Evolutionary conservation across 2,888 invertebrate genomes (phyloP), one percentile per base, ranked within the genome.

Genomic region (Dendrolimus houi): DNA sequence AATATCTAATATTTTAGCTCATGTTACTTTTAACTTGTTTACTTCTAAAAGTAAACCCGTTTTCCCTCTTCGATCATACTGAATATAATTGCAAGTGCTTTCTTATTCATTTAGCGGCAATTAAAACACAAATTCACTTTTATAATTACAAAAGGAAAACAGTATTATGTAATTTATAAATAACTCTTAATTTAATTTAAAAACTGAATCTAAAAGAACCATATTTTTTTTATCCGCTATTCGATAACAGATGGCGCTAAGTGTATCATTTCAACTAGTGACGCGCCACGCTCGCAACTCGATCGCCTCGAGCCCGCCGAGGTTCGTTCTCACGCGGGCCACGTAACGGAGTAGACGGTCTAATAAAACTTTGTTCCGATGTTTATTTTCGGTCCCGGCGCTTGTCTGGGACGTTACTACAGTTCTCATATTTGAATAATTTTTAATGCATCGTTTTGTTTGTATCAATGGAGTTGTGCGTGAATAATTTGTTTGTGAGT

Each of bases 231-330:
- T 81, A 85, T 75, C 71, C 52, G 83, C 89, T 87, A 89, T 81
- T 84, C 81, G 71, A 56, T 68, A 66, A 64, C 54, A 89, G 89
- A 85, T 87, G 87, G 85, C 87, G 85, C 53, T 64, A 67, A 58
- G 13, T 9, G 79, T 70, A 54, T 54, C 12, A 41, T 41, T 41
- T 54, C 12, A 41, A 54, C 54, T 52, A 29, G 47, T 52, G 40
- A 41, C 42, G 14, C 55, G 7, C 41, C 47, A 14, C 13, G 41
- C 55, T 42, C 55, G 9, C 14, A 29, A 17, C 29, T 1, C 10
- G 14, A 47, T 2, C 47, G 47, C 47, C 12, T 47, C 47, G 12
- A 47, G 41, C 52, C 9, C 40, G 53, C 40, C 53, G 8, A 57
- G 59, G 60, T 63, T 74, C 60, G 71, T 77, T 76, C 73, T 63